Evolutionary conservation across 2,797 vertebrate species (phyloP), one percentile per base, ranked within the genome.

Genomic region (Sebastes matsubarae): DNA sequence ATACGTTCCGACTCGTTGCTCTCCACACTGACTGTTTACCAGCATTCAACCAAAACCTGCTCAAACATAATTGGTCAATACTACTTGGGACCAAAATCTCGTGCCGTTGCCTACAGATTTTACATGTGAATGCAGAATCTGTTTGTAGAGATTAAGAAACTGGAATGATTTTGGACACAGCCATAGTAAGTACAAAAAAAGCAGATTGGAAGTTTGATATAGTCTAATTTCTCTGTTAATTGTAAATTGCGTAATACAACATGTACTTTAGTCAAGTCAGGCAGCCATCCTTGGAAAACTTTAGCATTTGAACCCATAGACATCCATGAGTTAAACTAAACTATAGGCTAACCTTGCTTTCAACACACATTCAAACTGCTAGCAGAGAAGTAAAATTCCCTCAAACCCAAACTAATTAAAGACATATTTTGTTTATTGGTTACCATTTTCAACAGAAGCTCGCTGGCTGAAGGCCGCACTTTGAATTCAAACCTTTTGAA

Each of bases 401-500:
- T 58, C 34, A 68, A 50, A 63, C 27, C 11, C 27, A 63, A 77
- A 69, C 0, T 42, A 46, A 75, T 63, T 71, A n/a, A 63, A 54
- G 38, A 42, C n/a, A 38, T 20, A 8, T 36, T 72, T 61, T 30
- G 10, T 65, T 60, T n/a, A 46, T 24, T 52, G 32, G 34, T n/a
- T 6, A 10, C 75, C 50, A 16, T 60, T 72, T 60, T 34, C 46
- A 61, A 25, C 58, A 52, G 4, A 72, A 42, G 50, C 52, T 61
- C 25, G 58, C 16, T 4, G 29, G 38, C 34, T 75, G 66, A 77
- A 60, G 60, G 58, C 66, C 1, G 2, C 6, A 18, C 42, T 54
- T 60, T 57, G 46, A 76, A 73, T 69, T n/a, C 13, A 22, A 80
- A 61, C 68, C 58, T 55, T 86, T 60, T 68, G 60, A 73, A 72